These are phyloP conservation scores for Theristicus caerulescens DNA, from an alignment of 2,113 vertebrate species.

Conservation along the genomic window DNA sequence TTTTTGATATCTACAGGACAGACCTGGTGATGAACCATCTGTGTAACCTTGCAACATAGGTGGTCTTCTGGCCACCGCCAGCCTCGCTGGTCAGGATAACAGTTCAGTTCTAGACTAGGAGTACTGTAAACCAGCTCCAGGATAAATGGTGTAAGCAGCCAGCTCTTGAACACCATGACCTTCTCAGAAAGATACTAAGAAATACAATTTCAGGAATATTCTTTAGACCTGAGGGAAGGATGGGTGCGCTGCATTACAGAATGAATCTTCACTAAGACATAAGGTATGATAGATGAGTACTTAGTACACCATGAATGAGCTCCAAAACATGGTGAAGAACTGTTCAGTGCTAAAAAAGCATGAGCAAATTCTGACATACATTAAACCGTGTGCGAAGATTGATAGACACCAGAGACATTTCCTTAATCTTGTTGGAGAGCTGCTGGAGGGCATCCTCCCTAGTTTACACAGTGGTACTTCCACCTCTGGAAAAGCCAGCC, in stretches of 20 bases:
- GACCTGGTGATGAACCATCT: neutral
- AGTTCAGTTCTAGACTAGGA: neutral
- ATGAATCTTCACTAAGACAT: constrained; percentile 26
- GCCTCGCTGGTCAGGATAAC: neutral
- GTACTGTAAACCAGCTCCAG: neutral
- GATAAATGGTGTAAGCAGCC: neutral
- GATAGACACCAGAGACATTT: constrained; percentile 56
- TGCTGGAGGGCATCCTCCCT: constrained; percentile 43
- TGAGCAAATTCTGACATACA: constrained; percentile 49
- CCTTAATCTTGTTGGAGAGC: constrained; percentile 55
- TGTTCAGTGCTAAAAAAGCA: constrained; percentile 23
- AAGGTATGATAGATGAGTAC: constrained; percentile 37
- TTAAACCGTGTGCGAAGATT: constrained; percentile 31
- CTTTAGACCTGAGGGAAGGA: constrained; percentile 2
- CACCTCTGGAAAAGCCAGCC: constrained; percentile 10
- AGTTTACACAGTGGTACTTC: neutral
- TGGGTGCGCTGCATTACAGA: constrained; percentile 1
- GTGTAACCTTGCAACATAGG: neutral
- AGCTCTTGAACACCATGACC: neutral
- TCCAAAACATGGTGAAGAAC: constrained; percentile 32
- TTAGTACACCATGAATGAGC: constrained; percentile 26
- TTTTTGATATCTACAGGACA: neutral
- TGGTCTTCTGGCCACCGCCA: neutral
- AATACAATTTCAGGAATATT: constrained; percentile 2
- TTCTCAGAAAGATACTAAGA: constrained; percentile 22